Base-by-base conservation (phyloP, 2,888 invertebrate genomes). In the Hypercompe scribonia region DNA sequence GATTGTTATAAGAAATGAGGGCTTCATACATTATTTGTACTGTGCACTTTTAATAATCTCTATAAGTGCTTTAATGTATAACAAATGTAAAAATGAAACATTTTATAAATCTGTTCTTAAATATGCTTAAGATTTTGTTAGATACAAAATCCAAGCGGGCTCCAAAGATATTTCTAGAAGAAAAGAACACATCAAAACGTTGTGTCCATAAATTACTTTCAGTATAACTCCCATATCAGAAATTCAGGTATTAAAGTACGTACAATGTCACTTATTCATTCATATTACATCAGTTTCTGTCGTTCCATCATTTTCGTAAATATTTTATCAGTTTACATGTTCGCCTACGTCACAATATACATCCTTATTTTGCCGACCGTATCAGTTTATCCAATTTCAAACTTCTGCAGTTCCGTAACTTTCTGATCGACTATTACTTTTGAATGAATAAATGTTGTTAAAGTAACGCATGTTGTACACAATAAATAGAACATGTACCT, bases 231-330 rank as follows among this genome's bases (percentile, higher is more conserved):
- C 58, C 15, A 58, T 28, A 28, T 5, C 58, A 28, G 58, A 28
- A 58, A 28, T 58, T 10, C n/a, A 54, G 24, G 28, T 15, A 58
- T 28, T 5, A 33, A 50, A 15, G 15, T 15, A 28, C 31, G 21
- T 10, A 31, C 33, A 28, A 46, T 67, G 24, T 28, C 31, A 31
- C 31, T 31, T 65, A 65, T 39, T 66, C 31, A 66, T 42, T 33
- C 31, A 54, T 33, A 34, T 68, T 42, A 42, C 31, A 66, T 42
- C 65, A 66, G 10, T 66, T 66, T 11, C 39, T 31, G 31, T 66
- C 42, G 42, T 66, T 66, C 28, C 18, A 31, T 66, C 65, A 66
- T 21, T 66, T 42, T 39, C 65, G 31, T 66, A 42, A 18, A 66
- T 66, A 31, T 42, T 66, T 66, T 21, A 66, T 42, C 42, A 66